These are phyloP conservation scores for Latheticus oryzae DNA, from an alignment of 2,888 invertebrate species.

Conservation along the genomic window DNA sequence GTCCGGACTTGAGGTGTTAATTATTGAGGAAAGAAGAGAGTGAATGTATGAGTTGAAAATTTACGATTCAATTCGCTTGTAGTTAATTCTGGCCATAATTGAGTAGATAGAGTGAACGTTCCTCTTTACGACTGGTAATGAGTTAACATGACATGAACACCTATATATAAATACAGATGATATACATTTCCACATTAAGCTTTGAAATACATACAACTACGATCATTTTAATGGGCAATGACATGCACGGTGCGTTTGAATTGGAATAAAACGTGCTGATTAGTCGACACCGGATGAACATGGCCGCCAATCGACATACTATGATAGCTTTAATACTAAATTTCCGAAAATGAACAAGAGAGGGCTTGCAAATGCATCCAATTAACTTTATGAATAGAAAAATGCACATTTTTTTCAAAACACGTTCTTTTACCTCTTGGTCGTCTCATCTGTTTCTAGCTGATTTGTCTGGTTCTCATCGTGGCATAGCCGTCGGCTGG, in stretches of 20 bases:
- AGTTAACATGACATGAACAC: conserved; percentile 49
- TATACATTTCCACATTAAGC: conserved; percentile 61
- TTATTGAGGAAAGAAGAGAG: no score
- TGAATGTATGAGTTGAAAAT: no score
- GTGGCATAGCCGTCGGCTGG: conserved; percentile 60
- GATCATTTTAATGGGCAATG: conserved; percentile 65
- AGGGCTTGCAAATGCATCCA: no score
- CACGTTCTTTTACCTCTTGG: background rate
- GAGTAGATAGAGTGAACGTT: conserved; percentile 28
- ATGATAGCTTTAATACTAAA: conserved; percentile 54
- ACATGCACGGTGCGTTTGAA: conserved; percentile 62
- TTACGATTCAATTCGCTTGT: background rate
- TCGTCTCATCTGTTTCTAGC: conserved; percentile 62
- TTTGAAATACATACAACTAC: conserved; percentile 58
- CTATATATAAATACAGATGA: conserved; percentile 51
- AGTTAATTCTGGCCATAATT: conserved; percentile 32
- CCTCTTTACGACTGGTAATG: conserved; percentile 42
- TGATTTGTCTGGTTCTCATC: conserved; percentile 64
- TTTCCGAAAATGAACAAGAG: no score
- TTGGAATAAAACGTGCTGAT: conserved; percentile 64
- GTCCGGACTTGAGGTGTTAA: no score
- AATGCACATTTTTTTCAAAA: no score
- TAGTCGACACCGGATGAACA: conserved; percentile 59
- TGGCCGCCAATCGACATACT: conserved; percentile 55
- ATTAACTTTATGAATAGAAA: no score